These are phyloP conservation scores for Calvadosia cruxmelitensis DNA, from an alignment of 30 jellyfish, hydroid and myxozoan genomes.

Conservation along the genomic window DNA sequence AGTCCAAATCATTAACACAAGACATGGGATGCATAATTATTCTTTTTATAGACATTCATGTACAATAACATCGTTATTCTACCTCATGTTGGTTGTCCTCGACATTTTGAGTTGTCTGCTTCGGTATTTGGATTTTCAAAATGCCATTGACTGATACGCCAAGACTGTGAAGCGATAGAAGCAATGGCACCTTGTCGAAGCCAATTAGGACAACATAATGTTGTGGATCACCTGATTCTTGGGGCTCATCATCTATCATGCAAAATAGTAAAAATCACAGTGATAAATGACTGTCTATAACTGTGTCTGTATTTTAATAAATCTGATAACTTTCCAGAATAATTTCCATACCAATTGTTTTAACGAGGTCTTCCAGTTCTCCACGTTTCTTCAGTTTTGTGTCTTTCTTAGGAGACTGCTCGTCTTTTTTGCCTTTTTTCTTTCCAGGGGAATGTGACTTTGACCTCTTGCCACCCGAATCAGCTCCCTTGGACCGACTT, in stretches of 20 bases:
- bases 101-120: neutral
- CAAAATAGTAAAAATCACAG: neutral
- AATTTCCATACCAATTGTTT: constrained; percentile 63
- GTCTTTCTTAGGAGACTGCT: constrained; percentile 65
- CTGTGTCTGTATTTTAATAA: too few relatives aligned
- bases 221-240: constrained; percentile 56
- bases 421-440: constrained; percentile 58
- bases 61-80: neutral
- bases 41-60: neutral
- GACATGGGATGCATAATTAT: neutral
- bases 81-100: neutral
- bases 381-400: constrained; percentile 82
- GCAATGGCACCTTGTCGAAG: constrained; percentile 44
- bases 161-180: constrained; percentile 34
- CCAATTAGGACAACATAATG: constrained; percentile 65
- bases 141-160: constrained; percentile 48
- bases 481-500: constrained; percentile 35
- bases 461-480: constrained; percentile 3
- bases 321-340: too few relatives aligned
- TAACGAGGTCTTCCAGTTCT: constrained; percentile 45
- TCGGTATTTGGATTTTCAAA: constrained; percentile 42
- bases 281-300: neutral
- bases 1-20: neutral
- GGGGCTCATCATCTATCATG: constrained; percentile 88
- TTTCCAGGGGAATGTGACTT: constrained; percentile 78